Conservation (phyloP, 2,113 vertebrate genomes). For the Pachycephala philippinensis region DNA sequence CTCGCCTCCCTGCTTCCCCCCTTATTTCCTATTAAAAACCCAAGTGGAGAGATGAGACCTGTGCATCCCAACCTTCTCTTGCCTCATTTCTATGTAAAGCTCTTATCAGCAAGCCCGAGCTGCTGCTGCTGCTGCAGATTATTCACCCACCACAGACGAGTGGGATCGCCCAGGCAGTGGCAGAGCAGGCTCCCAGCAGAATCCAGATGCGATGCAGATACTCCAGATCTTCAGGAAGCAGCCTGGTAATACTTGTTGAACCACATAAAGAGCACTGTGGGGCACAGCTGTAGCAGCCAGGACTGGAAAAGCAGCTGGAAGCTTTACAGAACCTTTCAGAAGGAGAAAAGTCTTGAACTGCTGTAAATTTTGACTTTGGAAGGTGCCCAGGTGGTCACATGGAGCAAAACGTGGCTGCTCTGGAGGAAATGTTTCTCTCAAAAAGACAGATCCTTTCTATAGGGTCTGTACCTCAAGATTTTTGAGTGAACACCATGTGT, state of each 20-base stretch:
- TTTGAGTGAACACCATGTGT: background rate
- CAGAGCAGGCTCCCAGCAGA: background rate
- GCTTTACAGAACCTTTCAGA: background rate
- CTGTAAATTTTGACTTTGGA: background rate
- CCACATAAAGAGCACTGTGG: background rate
- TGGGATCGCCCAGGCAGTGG: background rate
- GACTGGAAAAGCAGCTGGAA: background rate
- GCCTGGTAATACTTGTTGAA: background rate
- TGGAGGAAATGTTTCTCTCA: accelerated
- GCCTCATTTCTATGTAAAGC: slow-evolving; percentile 8
- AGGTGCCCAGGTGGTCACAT: background rate
- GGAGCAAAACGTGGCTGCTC: background rate
- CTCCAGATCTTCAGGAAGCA: background rate
- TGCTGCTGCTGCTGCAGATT: background rate
- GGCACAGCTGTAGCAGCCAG: background rate
- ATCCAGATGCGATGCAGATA: background rate
- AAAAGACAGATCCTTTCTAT: background rate
- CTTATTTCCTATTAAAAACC: background rate
- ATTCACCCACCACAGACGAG: background rate
- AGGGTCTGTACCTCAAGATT: background rate
- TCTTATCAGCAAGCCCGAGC: background rate
- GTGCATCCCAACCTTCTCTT: background rate
- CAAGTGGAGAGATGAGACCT: background rate
- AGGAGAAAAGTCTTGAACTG: background rate
- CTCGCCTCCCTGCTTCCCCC: background rate